These are phyloP conservation scores for Ephestia elutella DNA, from an alignment of 1,140 invertebrate species.

Conservation along the genomic window DNA sequence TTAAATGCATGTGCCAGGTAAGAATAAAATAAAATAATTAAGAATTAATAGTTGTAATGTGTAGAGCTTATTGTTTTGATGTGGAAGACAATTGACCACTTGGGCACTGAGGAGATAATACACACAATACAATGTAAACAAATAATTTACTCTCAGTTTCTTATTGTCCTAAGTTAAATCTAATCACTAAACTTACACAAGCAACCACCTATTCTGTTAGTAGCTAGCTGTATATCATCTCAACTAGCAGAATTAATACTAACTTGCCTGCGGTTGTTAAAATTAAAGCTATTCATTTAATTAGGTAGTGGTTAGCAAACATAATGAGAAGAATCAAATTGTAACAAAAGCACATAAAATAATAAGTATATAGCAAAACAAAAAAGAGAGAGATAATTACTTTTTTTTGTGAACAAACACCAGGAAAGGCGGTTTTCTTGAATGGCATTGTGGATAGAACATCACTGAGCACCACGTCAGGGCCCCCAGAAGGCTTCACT, in stretches of 20 bases:
- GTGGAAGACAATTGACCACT: no score
- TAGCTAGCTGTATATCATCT: not conserved
- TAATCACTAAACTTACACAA: no score
- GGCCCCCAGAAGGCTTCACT: conserved; percentile 45
- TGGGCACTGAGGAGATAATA: no score
- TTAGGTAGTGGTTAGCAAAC: not conserved
- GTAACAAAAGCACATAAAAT: conserved; percentile 32
- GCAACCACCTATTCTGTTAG: no score
- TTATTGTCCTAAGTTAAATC: no score
- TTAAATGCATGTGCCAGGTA: no score
- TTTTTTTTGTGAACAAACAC: conserved; percentile 46
- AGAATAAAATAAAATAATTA: no score
- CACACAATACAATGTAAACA: no score
- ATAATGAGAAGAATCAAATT: conserved; percentile 11
- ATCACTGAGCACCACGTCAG: conserved; percentile 55
- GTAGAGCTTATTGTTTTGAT: no score
- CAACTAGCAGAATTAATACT: not conserved
- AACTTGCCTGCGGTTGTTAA: not conserved
- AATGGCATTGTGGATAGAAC: conserved; percentile 16
- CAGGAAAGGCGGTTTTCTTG: conserved; percentile 25
- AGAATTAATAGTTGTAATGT: no score
- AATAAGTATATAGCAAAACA: conserved; percentile 43
- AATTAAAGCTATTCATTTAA: not conserved
- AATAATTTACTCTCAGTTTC: no score
- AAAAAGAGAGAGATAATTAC: conserved; percentile 62